A percentile compares a stretch with the other conserved stretches of the same genome.
These are phyloP conservation scores for Pachypanchax playfairii DNA, from an alignment of 2,113 vertebrate species.

Conservation along the genomic window DNA sequence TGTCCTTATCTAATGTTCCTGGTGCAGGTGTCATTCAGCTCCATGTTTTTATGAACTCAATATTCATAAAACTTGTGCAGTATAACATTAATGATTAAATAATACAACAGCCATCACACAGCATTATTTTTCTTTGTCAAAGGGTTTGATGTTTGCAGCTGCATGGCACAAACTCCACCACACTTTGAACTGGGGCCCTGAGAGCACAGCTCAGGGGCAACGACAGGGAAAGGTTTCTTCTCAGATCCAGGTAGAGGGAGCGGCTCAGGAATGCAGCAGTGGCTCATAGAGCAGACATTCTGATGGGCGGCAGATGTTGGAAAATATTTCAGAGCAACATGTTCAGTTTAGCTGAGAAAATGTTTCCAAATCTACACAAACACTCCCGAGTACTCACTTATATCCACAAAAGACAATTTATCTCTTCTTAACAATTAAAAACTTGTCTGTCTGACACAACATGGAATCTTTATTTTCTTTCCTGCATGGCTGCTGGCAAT, in stretches of 20 bases:
- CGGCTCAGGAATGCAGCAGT: constrained; percentile 79
- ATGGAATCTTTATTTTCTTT: constrained; percentile 23
- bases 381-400: constrained; percentile 29
- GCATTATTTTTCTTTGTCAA: constrained; percentile 13
- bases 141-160: constrained; percentile 28
- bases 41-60: constrained; percentile 11
- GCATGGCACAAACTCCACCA: constrained; percentile 47
- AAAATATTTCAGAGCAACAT: constrained; percentile 76
- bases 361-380: constrained; percentile 58
- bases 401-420: constrained; percentile 46
- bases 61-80: constrained; percentile 8
- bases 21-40: neutral
- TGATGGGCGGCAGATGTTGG: constrained; percentile 81
- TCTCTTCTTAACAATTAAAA: constrained; percentile 34
- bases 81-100: constrained; percentile 23
- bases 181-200: constrained; percentile 33
- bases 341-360: constrained; percentile 65
- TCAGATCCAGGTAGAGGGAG: constrained; percentile 76
- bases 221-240: constrained; percentile 59
- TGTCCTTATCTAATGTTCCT: constrained; percentile 29
- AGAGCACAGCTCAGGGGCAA: constrained; percentile 64
- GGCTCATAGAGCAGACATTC: constrained; percentile 74
- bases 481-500: constrained; percentile 43
- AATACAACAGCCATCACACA: neutral
- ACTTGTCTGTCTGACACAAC: neutral